Conservation (phyloP, 2,113 vertebrate species). For the Rhea americana region DNA sequence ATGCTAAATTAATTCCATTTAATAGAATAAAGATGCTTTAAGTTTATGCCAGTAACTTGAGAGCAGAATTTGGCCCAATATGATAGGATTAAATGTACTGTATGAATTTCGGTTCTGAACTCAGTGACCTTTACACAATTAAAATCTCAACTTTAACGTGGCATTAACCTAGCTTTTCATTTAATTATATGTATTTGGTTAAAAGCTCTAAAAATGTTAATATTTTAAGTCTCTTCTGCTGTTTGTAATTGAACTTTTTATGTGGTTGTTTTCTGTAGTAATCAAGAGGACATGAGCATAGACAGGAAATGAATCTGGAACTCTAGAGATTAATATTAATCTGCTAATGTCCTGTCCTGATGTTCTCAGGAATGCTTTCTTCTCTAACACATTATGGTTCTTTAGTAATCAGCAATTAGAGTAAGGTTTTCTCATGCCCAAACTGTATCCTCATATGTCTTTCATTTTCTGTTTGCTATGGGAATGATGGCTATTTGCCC, state of each 20-base stretch:
- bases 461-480: constrained; percentile 65
- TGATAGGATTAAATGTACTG: neutral
- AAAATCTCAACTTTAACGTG: constrained; percentile 68
- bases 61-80: neutral
- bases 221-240: constrained; percentile 79
- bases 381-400: constrained; percentile 66
- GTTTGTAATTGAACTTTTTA: constrained; percentile 73
- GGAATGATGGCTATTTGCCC: constrained; percentile 50
- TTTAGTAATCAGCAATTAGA: constrained; percentile 68
- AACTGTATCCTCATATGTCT: constrained; percentile 60
- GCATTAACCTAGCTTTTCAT: constrained; percentile 71
- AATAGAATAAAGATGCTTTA: neutral
- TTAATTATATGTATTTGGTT: constrained; percentile 77
- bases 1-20: neutral
- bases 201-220: constrained; percentile 78
- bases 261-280: constrained; percentile 75
- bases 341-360: constrained; percentile 77
- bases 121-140: constrained; percentile 61
- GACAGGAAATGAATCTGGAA: constrained; percentile 80
- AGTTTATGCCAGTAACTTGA: neutral
- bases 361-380: constrained; percentile 72
- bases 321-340: constrained; percentile 82
- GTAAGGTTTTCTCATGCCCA: constrained; percentile 64
- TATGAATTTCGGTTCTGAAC: constrained; percentile 60
- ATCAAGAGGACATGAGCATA: constrained; percentile 79